Evolutionary conservation across 2,113 vertebrate species (phyloP), one percentile per base, ranked within the genome.

Genomic region (Syrrhaptes paradoxus): DNA sequence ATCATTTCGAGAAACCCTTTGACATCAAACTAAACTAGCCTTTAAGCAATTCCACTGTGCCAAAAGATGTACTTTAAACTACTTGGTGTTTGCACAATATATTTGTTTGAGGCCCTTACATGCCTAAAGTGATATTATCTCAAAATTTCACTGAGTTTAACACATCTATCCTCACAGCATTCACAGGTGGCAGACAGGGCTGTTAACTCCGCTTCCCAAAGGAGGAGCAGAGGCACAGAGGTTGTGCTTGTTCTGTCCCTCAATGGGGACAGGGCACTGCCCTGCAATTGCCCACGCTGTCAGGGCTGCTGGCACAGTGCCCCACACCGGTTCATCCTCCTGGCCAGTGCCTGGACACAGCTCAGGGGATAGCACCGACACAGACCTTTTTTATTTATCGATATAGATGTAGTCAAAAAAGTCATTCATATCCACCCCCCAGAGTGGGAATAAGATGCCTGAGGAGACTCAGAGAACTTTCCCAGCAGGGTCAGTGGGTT

Each of bases 1-100:
- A 14, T 45, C 88, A 73, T 83, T 95, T 62, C 58, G 51, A 89
- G 67, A 96, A 96, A 85, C 36, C 72, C 78, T 85, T 87, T 85
- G 78, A 91, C 76, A 95, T 68, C 34, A 10, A 78, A 94, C 52
- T 81, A 71, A 95, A 87, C 17, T 41, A 85, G 43, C 74, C 81
- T 87, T 82, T 79, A 74, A 89, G 93, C 87, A 94, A 49, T 25
- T 65, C 31, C 46, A 49, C 58, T n/a, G n/a, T 73, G 61, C 52
- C 68, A 45, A 41, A 59, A 87, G 21, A 36, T 85, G 52, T 79
- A 62, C 59, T 87, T 91, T 77, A 92, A 93, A 89, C 51, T 36
- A 54, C 58, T 91, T 58, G 46, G 46, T 68, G 63, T 84, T 81
- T 58, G 65, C 62, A 85, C 36, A 74, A 12, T 65, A 2, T 29